Base-by-base conservation (phyloP, 2,113 vertebrate species). In the Oncorhynchus kisutch region DNA sequence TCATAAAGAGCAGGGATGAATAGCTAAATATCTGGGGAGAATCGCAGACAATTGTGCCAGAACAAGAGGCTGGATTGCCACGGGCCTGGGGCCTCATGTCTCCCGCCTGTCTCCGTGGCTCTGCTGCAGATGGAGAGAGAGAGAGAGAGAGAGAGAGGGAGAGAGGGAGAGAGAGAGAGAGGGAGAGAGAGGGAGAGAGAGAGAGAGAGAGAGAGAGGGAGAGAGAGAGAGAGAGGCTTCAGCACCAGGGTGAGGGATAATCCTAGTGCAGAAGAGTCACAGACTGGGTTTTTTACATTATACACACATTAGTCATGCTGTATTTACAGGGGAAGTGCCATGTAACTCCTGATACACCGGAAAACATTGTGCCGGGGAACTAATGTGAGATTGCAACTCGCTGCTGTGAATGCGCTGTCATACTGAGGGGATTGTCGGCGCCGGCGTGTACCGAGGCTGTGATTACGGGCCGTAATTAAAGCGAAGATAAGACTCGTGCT, bases 221-320 rank as follows among this genome's bases (percentile, higher is more conserved):
- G 31, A 71, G 24, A 71, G 70, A 71, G 49, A 25, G 49, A 49
- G 39, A 20, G 72, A 72, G 76, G 70, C 72, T 51, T 51, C 72
- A 48, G 67, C 82, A 86, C 59, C 54, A 75, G 72, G 78, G 81
- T 78, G 87, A 78, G 75, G 87, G 88, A 90, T 92, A 86, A 90
- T 82, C 87, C 72, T 79, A 86, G 51, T 54, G 51, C 39, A 45
- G 9, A 45, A 45, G 80, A 83, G 74, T 85, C 82, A 82, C 91
- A 89, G 82, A 86, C 84, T 86, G 79, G 80, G 83, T 77, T 78
- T 82, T 86, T 89, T 90, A 79, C 87, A 90, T 91, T 92, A 88
- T 78, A 79, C 67, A 60, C 84, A 78, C 86, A 86, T 93, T 93
- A 90, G 92, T 90, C 89, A 90, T 85, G 86, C 83, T 80, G 77